A percentile compares a stretch with the other conserved stretches of the same genome.
phyloP scores from a whole-genome alignment of 2,888 invertebrate genomes.

The Athalia cordata region DNA sequence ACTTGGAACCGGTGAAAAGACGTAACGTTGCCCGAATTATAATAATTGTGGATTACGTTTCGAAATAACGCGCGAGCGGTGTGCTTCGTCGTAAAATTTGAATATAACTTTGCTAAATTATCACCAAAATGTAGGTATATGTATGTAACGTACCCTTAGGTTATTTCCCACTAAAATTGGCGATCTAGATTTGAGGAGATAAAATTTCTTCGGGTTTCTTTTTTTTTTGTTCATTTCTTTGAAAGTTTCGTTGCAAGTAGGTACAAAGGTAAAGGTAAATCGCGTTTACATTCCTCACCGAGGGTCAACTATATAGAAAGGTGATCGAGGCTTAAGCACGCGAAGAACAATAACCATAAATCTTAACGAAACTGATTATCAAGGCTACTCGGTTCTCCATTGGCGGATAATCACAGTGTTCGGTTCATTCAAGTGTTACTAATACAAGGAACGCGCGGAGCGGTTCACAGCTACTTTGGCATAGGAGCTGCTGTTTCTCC shows the following conservation, averaged over 20 bases:
- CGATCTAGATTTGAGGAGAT: background rate
- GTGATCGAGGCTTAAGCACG: conserved; percentile 31
- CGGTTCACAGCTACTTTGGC: conserved; percentile 40
- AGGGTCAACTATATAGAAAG: conserved; percentile 3
- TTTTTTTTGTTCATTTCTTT: no score
- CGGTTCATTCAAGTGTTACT: conserved; percentile 45
- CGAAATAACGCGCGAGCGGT: background rate
- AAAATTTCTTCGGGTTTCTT: no score
- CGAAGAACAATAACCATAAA: conserved; percentile 44
- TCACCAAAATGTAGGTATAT: conserved; percentile 1
- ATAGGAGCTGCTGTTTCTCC: background rate
- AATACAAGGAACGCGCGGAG: conserved; percentile 39
- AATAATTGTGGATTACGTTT: conserved; percentile 42
- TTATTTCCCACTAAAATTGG: conserved; percentile 11
- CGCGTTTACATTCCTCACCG: conserved; percentile 14
- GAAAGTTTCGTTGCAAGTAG: no score
- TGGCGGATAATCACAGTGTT: conserved; percentile 43
- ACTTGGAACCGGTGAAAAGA: background rate
- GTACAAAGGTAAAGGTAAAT: conserved; percentile 7
- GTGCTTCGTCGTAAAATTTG: conserved; percentile 42
- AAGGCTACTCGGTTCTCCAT: conserved; percentile 44
- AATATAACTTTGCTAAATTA: conserved; percentile 41
- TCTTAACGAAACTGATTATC: conserved; percentile 45
- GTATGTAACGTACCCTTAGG: conserved; percentile 19
- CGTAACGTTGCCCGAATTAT: conserved; percentile 31